These are phyloP conservation scores for Blera fallax DNA, from an alignment of 2,888 invertebrate genomes.

Conservation along the genomic window DNA sequence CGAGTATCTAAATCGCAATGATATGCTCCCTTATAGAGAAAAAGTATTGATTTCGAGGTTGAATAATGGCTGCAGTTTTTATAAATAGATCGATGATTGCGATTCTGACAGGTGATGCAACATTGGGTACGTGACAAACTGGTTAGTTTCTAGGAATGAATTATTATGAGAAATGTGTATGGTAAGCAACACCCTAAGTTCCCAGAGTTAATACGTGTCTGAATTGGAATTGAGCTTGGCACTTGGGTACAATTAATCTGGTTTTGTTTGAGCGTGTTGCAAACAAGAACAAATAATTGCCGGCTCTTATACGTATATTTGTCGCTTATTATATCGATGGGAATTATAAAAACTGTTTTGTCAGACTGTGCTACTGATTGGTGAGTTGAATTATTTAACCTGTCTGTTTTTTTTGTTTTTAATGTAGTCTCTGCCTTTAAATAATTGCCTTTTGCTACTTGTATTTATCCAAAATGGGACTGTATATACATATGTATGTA, in stretches of 20 bases:
- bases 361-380: not conserved
- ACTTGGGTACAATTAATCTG: not conserved
- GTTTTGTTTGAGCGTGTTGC: not conserved
- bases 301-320: not conserved
- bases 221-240: not conserved
- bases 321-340: not conserved
- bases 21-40: not conserved
- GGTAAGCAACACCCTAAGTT: not conserved
- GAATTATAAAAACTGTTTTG: too few species aligned
- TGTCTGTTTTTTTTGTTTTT: too few species aligned
- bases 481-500: too few species aligned
- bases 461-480: too few species aligned
- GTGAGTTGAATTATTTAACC: too few species aligned
- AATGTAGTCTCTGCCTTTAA: too few species aligned
- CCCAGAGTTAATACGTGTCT: not conserved
- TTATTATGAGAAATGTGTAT: conserved; percentile 2
- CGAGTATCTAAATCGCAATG: not conserved
- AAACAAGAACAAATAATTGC: not conserved
- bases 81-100: conserved; percentile 10
- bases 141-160: not conserved
- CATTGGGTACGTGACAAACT: conserved; percentile 23
- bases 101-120: conserved; percentile 20
- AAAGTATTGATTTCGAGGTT: conserved; percentile 31
- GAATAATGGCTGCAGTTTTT: conserved; percentile 3
- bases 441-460: too few species aligned